phyloP scores from a whole-genome alignment of 2,797 vertebrate genomes.

The Acrocephalus scirpaceus region DNA sequence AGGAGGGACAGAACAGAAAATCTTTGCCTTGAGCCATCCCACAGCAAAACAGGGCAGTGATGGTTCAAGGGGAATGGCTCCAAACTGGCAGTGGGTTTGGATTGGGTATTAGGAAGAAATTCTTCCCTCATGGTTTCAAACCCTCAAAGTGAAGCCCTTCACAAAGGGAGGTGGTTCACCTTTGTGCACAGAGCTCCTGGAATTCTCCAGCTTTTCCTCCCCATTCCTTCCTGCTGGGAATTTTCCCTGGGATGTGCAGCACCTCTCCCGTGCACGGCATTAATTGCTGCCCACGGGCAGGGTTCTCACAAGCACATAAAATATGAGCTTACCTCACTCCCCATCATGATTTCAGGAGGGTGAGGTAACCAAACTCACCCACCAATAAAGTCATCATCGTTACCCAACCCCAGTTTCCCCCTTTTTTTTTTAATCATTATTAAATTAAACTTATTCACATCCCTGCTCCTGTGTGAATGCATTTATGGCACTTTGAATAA shows the following conservation, averaged over 20 bases:
- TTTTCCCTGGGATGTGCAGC: background rate
- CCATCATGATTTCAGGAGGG: background rate
- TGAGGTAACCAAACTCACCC: conserved; percentile 22
- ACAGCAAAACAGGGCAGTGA: background rate
- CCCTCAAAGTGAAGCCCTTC: background rate
- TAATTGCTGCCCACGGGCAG: background rate
- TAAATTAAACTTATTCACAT: background rate
- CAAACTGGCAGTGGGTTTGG: no score
- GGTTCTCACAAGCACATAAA: background rate
- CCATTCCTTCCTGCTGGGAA: background rate
- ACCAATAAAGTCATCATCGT: background rate
- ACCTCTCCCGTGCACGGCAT: background rate
- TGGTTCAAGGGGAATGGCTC: no score
- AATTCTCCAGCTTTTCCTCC: background rate
- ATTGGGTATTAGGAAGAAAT: background rate
- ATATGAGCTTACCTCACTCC: background rate
- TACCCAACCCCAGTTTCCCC: background rate
- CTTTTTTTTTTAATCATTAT: background rate
- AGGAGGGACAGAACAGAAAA: background rate
- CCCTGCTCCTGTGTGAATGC: background rate
- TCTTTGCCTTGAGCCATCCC: background rate
- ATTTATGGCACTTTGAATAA: background rate
- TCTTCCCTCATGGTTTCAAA: background rate
- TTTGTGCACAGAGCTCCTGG: background rate
- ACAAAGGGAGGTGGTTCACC: background rate